Evolutionary conservation across 2,113 vertebrate species (phyloP), one percentile per base, ranked within the genome.

Genomic region (Saguinus midas): DNA sequence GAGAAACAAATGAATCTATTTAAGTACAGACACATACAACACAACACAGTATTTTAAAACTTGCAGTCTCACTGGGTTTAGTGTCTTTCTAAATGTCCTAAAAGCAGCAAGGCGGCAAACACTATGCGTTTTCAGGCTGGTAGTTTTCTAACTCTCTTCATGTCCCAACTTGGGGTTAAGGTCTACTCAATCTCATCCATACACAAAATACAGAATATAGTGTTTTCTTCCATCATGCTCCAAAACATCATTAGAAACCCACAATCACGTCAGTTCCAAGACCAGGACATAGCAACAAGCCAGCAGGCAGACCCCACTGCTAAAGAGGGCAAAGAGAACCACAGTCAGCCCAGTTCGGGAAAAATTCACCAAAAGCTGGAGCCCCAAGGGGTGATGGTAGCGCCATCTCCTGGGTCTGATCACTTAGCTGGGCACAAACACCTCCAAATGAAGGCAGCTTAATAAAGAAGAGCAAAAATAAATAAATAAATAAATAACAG

Each of bases 31-130:
- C 29, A 84, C 40, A 84, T 1, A 40, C 11, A 91, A 94, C 25
- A 82, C 13, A 92, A 37, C 40, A 73, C 57, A 37, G 57, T 78
- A 81, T 92, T 95, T 37, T 55, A 32, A 70, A 97, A 96, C 40
- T 6, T 85, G 78, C 2, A 81, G 76, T 84, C 32, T 94, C 66
- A n/a, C 1, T 87, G 70, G 23, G 75, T 79, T 91, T 87, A 40
- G 29, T 87, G 43, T 75, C 37, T 91, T 92, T 93, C 73, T 57
- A 80, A n/a, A 82, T 50, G 40, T 91, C 43, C 66, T 81, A 87
- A 88, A 94, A 64, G 25, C 57, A 95, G 20, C 45, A 12, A 61
- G 18, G 32, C 76, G 32, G 27, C 85, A 72, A 76, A 95, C 12
- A 68, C 16, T n/a, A 87, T 5, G 3, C 12, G 52, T 91, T 80